phyloP scores from a whole-genome alignment of 2,113 vertebrate genomes.

The Myxocyprinus asiaticus region DNA sequence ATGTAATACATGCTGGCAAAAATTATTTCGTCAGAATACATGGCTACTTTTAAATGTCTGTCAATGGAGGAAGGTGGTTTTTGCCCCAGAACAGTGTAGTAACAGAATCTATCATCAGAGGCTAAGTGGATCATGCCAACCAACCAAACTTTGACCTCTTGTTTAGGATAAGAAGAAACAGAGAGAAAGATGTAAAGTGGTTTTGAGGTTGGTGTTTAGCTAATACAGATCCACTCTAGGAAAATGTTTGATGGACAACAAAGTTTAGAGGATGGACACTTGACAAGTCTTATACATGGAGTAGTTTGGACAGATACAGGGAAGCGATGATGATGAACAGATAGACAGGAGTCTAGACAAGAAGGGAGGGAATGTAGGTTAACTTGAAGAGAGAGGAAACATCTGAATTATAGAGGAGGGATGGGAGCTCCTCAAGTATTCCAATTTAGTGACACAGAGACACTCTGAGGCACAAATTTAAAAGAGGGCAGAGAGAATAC shows the following conservation, averaged over 20 bases:
- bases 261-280: conserved; percentile 16
- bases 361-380: conserved; percentile 29
- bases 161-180: no score
- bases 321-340: conserved; percentile 7
- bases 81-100: no score
- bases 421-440: conserved; percentile 31
- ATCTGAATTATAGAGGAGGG: conserved; percentile 48
- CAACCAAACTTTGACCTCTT: no score
- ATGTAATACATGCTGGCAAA: no score
- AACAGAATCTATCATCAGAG: no score
- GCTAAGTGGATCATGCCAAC: no score
- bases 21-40: no score
- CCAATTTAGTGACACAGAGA: conserved; percentile 22
- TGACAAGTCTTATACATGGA: not conserved
- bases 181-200: not conserved
- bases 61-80: no score
- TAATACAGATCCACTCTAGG: not conserved
- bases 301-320: conserved; percentile 6
- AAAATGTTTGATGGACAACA: no score
- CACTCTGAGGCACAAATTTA: not conserved
- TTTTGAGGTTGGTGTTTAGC: conserved; percentile 19
- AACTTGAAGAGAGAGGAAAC: conserved; percentile 37
- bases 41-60: no score
- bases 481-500: not conserved
- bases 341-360: conserved; percentile 36